phyloP scores from a whole-genome alignment of 2,888 invertebrate genomes.

The Odontocolon sp. region DNA sequence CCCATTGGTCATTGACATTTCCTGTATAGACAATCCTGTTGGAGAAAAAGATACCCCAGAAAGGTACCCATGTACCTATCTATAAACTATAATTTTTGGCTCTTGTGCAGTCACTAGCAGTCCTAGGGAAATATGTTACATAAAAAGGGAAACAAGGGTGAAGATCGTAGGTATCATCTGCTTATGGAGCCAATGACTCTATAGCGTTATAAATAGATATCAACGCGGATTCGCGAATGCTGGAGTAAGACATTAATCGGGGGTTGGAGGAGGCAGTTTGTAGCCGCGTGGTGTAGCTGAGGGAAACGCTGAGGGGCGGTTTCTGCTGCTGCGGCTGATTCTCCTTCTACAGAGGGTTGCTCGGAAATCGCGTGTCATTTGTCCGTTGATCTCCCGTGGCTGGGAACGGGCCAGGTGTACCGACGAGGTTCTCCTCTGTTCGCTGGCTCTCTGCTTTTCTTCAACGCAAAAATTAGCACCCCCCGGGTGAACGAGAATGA shows the following conservation, averaged over 20 bases:
- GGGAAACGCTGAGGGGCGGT: conserved; percentile 41
- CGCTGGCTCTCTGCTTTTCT: conserved; percentile 68
- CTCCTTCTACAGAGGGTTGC: conserved; percentile 64
- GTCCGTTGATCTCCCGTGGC: conserved; percentile 79
- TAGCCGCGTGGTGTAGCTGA: conserved; percentile 70
- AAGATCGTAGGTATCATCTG: no score
- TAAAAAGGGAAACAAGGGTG: neutral
- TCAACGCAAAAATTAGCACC: conserved; percentile 77
- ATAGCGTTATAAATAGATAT: conserved; percentile 21
- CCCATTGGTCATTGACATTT: no score
- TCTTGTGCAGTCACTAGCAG: no score
- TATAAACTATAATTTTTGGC: no score
- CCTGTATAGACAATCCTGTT: no score
- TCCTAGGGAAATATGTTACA: no score
- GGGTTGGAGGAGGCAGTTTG: conserved; percentile 73
- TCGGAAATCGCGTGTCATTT: conserved; percentile 80
- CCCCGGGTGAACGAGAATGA: conserved; percentile 54
- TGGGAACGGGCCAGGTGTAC: conserved; percentile 75
- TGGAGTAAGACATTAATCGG: conserved; percentile 79
- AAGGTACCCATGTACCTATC: no score
- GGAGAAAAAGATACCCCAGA: no score
- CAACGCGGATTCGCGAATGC: conserved; percentile 51
- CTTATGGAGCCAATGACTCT: no score
- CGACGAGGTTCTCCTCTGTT: conserved; percentile 60
- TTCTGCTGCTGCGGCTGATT: conserved; percentile 50